These are phyloP conservation scores for Australoheros facetus DNA, from an alignment of 2,797 vertebrate species.

Conservation along the genomic window DNA sequence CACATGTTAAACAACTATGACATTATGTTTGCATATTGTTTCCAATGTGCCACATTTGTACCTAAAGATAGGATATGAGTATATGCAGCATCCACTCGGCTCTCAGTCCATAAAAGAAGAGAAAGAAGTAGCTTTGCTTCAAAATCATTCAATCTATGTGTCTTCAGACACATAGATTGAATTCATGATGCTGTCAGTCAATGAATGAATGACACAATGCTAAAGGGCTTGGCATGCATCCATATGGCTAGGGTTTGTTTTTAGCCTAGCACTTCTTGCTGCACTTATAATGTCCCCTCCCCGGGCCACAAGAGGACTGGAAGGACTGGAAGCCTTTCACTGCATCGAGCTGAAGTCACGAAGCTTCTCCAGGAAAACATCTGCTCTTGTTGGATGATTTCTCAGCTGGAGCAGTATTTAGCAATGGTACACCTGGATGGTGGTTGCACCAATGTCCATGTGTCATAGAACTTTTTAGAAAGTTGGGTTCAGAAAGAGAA, in stretches of 20 bases:
- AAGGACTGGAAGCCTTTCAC: neutral
- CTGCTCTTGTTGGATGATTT: no score
- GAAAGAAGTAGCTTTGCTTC: accelerated
- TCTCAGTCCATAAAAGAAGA: neutral
- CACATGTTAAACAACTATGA: neutral
- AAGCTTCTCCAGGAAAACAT: no score
- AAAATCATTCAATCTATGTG: no score
- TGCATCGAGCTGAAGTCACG: no score
- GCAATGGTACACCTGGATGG: no score
- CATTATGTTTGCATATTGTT: neutral
- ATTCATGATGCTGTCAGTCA: neutral
- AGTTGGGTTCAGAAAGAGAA: no score
- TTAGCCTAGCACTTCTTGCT: neutral
- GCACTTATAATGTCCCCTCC: neutral
- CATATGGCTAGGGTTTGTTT: accelerated
- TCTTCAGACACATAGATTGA: accelerated
- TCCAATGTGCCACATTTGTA: neutral
- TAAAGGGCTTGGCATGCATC: neutral
- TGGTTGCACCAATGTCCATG: no score
- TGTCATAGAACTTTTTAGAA: no score
- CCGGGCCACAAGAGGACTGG: neutral
- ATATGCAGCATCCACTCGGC: no score
- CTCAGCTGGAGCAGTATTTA: no score
- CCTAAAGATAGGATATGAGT: neutral
- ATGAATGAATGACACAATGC: accelerated